Conservation (phyloP, 2,113 vertebrate species). For the Orcinus orca region DNA sequence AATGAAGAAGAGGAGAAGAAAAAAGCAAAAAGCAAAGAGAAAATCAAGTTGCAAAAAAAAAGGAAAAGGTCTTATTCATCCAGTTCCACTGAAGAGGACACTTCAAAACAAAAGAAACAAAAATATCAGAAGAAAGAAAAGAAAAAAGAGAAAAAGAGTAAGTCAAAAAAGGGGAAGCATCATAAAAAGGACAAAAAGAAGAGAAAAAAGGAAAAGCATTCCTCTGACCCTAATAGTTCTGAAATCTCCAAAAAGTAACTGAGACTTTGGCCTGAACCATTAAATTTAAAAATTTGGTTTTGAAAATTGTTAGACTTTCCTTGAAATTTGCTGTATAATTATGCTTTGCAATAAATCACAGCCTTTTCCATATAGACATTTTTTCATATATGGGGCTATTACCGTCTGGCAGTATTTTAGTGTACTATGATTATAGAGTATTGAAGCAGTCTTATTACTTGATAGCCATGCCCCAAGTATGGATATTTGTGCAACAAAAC, state of each 20-base stretch:
- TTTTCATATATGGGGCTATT: constrained; percentile 21
- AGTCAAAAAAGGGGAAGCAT: constrained; percentile 88
- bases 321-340: constrained; percentile 67
- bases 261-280: constrained; percentile 53
- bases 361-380: constrained; percentile 32
- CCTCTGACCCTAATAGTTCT: constrained; percentile 86
- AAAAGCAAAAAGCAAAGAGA: no score
- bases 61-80: constrained; percentile 86
- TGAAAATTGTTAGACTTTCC: constrained; percentile 45
- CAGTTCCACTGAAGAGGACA: constrained; percentile 86
- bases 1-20: no score
- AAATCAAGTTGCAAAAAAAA: no score
- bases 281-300: constrained; percentile 21
- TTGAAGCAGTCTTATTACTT: constrained; percentile 50
- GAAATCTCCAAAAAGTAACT: constrained; percentile 88
- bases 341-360: constrained; percentile 67
- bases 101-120: constrained; percentile 90
- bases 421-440: neutral
- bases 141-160: constrained; percentile 90
- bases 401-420: neutral
- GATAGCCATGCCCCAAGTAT: neutral
- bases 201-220: constrained; percentile 85
- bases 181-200: constrained; percentile 90
- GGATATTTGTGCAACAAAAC: neutral
- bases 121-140: constrained; percentile 94